Evolutionary conservation across 2,888 invertebrate genomes (phyloP).

Genomic region (Sympetrum striolatum): DNA sequence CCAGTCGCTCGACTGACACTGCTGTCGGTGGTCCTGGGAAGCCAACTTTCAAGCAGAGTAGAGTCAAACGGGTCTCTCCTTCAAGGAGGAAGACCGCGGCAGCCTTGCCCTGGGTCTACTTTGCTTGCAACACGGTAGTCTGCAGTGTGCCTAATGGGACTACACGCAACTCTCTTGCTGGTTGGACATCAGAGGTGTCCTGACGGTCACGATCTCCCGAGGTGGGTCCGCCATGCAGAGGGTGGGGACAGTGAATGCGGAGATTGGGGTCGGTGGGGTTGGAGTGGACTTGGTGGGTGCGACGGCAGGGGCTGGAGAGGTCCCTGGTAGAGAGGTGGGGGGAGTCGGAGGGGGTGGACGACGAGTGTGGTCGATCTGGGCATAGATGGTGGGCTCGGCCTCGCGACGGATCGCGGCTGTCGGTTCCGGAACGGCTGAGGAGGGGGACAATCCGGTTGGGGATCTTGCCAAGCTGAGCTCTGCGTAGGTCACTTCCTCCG

Average conservation of each 20-base stretch:
- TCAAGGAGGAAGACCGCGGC: too few species aligned
- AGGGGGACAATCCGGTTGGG: slow-evolving; percentile 50
- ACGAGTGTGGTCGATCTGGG: slow-evolving; percentile 75
- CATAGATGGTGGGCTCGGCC: slow-evolving; percentile 75
- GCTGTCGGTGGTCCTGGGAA: too few species aligned
- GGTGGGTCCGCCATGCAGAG: slow-evolving; percentile 44
- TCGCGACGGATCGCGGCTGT: slow-evolving; percentile 61
- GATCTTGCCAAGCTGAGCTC: slow-evolving; percentile 59
- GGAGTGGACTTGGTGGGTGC: slow-evolving; percentile 54
- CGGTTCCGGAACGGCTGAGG: slow-evolving; percentile 47
- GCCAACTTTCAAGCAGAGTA: too few species aligned
- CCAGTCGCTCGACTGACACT: too few species aligned
- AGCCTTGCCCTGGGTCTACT: too few species aligned
- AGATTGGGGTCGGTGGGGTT: slow-evolving; percentile 6
- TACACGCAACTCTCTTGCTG: slow-evolving; percentile 75
- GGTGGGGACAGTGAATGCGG: slow-evolving; percentile 13
- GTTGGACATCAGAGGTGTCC: slow-evolving; percentile 74
- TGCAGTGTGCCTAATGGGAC: background rate
- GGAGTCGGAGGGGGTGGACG: slow-evolving; percentile 57
- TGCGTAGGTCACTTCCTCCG: slow-evolving; percentile 69
- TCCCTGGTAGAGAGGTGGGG: slow-evolving; percentile 68
- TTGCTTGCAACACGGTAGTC: background rate
- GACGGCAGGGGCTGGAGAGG: slow-evolving; percentile 55
- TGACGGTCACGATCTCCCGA: slow-evolving; percentile 69
- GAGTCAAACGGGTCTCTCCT: too few species aligned